Conservation (phyloP, 1,140 invertebrate species). For the Drosophila nebulosa region DNA sequence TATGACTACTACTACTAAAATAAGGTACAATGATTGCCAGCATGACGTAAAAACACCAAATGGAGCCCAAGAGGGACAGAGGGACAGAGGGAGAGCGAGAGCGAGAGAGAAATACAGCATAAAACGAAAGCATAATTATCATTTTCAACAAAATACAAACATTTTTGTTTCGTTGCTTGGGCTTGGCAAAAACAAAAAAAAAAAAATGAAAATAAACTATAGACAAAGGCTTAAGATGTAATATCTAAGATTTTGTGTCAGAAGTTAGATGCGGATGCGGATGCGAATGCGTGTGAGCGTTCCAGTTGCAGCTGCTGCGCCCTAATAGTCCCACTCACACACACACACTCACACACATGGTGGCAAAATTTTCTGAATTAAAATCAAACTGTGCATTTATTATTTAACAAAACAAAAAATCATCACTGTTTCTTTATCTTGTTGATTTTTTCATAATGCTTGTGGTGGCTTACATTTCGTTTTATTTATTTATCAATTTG, state of each 20-base stretch:
- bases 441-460: not conserved
- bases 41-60: constrained; percentile 61
- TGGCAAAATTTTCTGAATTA: not conserved
- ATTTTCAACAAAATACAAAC: not conserved
- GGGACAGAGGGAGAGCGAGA: too few species aligned
- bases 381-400: not conserved
- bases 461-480: not conserved
- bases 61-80: too few species aligned
- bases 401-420: not conserved
- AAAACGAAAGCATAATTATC: constrained; percentile 23
- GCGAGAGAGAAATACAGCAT: constrained; percentile 45
- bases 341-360: not conserved
- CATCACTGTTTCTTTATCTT: not conserved
- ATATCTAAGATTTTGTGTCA: not conserved
- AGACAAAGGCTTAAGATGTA: not conserved
- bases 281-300: not conserved
- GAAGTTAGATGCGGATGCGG: not conserved
- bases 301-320: not conserved
- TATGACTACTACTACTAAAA: constrained; percentile 16
- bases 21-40: constrained; percentile 36
- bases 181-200: not conserved
- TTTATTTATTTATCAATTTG: not conserved
- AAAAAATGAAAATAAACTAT: not conserved
- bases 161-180: not conserved
- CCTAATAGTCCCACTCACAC: not conserved